Conservation (phyloP, 92 coral and sea anemone species). For the Pocillopora meandrina region DNA sequence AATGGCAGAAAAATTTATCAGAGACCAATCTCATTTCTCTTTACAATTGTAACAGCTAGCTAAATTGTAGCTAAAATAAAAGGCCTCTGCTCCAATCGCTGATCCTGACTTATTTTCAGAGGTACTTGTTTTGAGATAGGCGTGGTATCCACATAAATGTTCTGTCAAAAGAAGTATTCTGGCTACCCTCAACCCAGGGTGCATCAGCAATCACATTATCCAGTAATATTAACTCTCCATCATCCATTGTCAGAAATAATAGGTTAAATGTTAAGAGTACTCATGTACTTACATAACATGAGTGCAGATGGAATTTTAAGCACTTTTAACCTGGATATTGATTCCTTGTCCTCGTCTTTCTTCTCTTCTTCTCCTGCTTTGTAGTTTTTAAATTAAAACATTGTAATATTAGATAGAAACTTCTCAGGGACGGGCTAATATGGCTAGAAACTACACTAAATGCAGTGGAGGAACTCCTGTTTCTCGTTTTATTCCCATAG, state of each 20-base stretch:
- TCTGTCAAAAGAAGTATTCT: no score
- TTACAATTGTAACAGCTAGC: background rate
- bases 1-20: background rate
- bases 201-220: no score
- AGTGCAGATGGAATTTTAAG: conserved; percentile 22
- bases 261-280: background rate
- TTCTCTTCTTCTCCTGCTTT: background rate
- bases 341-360: background rate
- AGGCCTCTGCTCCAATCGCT: no score
- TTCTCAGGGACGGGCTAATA: no score
- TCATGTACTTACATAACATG: conserved; percentile 5
- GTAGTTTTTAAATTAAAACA: background rate
- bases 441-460: no score
- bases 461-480: no score
- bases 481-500: no score
- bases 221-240: background rate
- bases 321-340: conserved; percentile 3
- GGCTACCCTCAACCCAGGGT: no score
- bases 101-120: no score
- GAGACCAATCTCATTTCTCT: background rate
- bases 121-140: no score
- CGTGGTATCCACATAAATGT: no score
- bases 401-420: background rate
- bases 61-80: no score
- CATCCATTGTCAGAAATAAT: background rate